phyloP scores from a whole-genome alignment of 2,888 invertebrate species.

The Dasysyrphus tricinctus region DNA sequence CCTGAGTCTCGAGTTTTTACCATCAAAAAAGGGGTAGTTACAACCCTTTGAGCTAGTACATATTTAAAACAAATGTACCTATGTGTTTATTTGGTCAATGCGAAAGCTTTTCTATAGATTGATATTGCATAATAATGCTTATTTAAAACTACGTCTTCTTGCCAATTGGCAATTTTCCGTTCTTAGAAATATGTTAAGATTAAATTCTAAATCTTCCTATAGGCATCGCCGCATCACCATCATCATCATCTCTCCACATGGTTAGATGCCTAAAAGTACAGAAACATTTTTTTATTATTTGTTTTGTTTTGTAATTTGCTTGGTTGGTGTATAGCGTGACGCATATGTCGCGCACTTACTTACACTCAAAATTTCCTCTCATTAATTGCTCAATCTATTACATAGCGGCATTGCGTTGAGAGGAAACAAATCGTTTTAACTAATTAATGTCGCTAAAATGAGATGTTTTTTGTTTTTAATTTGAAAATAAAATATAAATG shows the following conservation, averaged over 20 bases:
- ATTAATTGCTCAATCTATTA: constrained; percentile 57
- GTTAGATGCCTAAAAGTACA: constrained; percentile 64
- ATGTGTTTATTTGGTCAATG: too few species aligned
- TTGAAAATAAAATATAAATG: constrained; percentile 54
- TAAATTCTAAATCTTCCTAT: background rate
- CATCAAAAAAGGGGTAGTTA: too few species aligned
- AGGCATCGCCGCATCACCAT: background rate
- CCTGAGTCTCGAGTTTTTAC: too few species aligned
- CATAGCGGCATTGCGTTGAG: background rate
- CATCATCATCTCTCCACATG: constrained; percentile 53
- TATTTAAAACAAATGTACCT: too few species aligned
- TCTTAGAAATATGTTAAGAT: background rate
- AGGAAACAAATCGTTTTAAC: constrained; percentile 38
- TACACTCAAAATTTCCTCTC: constrained; percentile 52
- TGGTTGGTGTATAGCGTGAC: constrained; percentile 1
- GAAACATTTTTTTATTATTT: constrained; percentile 34
- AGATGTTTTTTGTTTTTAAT: constrained; percentile 1
- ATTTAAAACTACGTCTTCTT: background rate
- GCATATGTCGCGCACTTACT: background rate
- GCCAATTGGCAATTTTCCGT: background rate
- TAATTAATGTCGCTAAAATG: constrained; percentile 57
- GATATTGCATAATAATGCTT: too few species aligned
- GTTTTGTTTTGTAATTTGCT: constrained; percentile 11
- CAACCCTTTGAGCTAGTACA: too few species aligned
- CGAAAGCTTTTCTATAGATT: too few species aligned